phyloP scores from a whole-genome alignment of 2,797 vertebrate genomes.

The Dendrocincla tyrannina region DNA sequence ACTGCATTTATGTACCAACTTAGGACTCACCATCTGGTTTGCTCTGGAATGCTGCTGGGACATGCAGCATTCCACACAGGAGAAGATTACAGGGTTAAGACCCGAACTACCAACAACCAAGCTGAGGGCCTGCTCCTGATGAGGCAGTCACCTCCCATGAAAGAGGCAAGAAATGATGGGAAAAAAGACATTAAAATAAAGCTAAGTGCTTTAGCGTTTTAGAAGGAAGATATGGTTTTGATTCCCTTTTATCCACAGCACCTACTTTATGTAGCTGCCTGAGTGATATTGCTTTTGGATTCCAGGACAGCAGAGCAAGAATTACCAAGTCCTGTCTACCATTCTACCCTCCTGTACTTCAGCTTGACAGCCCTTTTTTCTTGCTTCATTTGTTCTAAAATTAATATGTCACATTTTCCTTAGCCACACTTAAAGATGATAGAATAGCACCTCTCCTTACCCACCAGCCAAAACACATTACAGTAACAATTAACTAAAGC shows the following conservation, averaged over 20 bases:
- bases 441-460: background rate
- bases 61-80: background rate
- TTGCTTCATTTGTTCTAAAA: slow-evolving; percentile 1
- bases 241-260: background rate
- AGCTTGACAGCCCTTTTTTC: background rate
- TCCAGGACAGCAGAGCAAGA: background rate
- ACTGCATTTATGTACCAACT: background rate
- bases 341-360: background rate
- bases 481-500: slow-evolving; percentile 29
- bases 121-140: background rate
- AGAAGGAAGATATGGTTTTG: background rate
- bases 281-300: background rate
- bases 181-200: background rate
- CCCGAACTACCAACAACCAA: background rate
- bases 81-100: background rate
- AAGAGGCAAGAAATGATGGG: background rate
- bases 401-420: background rate
- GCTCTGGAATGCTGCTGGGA: background rate
- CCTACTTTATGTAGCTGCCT: background rate
- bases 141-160: background rate
- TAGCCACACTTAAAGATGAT: background rate
- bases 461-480: background rate
- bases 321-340: background rate
- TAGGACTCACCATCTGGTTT: background rate
- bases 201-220: background rate